Conservation (phyloP, 2,888 invertebrate species). For the Tenthredo livida region DNA sequence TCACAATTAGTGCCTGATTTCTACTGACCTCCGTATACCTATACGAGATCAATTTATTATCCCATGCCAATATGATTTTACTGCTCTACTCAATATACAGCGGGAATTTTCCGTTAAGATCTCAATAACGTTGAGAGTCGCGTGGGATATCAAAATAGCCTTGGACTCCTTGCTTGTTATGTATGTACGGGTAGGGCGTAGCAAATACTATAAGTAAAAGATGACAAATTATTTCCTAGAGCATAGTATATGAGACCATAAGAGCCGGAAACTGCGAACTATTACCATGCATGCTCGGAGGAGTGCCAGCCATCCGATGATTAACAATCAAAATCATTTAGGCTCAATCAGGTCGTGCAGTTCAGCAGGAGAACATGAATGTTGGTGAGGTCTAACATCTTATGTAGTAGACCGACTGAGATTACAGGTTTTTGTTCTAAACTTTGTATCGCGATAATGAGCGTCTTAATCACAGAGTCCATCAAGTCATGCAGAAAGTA, state of each 20-base stretch:
- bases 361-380: constrained; percentile 1
- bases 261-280: neutral
- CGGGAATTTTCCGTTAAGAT: too few species aligned
- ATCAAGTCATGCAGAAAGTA: too few species aligned
- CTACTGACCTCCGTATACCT: neutral
- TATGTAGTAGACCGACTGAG: neutral
- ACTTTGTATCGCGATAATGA: neutral
- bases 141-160: too few species aligned
- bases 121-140: too few species aligned
- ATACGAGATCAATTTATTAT: neutral
- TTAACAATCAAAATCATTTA: neutral
- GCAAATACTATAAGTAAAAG: neutral
- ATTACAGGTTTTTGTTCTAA: neutral
- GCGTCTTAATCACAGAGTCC: too few species aligned
- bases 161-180: too few species aligned
- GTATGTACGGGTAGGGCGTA: neutral
- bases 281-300: neutral
- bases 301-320: neutral
- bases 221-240: neutral
- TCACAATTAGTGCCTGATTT: neutral
- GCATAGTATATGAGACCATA: neutral
- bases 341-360: constrained; percentile 1
- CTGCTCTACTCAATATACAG: neutral
- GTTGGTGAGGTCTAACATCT: neutral
- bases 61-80: neutral